A percentile compares a stretch with the other conserved stretches of the same genome.
These are phyloP conservation scores for Melanostigma gelatinosum DNA, from an alignment of 2,113 vertebrate species.

Conservation along the genomic window DNA sequence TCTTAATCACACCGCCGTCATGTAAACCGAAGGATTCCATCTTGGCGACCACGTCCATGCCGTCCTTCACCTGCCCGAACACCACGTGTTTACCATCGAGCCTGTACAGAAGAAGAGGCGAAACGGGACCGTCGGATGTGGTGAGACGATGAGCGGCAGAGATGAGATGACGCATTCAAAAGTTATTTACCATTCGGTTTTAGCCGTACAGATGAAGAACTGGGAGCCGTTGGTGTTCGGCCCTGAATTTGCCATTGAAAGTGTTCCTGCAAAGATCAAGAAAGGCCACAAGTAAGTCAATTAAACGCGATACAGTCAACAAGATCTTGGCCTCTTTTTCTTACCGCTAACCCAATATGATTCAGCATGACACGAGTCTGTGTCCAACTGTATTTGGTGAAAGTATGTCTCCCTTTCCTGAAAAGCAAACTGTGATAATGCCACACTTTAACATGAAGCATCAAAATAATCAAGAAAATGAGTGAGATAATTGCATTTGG, in stretches of 20 bases:
- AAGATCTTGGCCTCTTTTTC: background rate
- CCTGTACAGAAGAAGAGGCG: conserved; percentile 78
- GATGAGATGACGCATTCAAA: background rate
- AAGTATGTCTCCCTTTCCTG: background rate
- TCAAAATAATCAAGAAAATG: conserved; percentile 6
- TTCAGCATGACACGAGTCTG: background rate
- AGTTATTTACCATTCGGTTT: conserved; percentile 91
- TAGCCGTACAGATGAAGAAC: conserved; percentile 94
- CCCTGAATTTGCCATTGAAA: conserved; percentile 97
- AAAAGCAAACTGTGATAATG: conserved; percentile 15
- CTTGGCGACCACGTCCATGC: conserved; percentile 90
- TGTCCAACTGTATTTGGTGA: background rate
- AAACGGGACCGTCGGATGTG: background rate
- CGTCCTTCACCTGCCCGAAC: conserved; percentile 93
- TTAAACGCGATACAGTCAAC: conserved; percentile 7
- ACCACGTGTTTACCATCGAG: conserved; percentile 95
- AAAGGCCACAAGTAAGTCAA: conserved; percentile 22
- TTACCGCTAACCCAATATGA: background rate
- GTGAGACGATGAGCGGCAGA: background rate
- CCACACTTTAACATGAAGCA: conserved; percentile 12
- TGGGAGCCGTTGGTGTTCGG: conserved; percentile 96
- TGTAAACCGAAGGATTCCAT: conserved; percentile 92
- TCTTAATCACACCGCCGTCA: conserved; percentile 90
- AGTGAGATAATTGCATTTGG: conserved; percentile 52
- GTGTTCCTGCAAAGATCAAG: conserved; percentile 81